Evolutionary conservation across 2,797 vertebrate species (phyloP), one percentile per base, ranked within the genome.

Genomic region (Protosalanx chinensis): DNA sequence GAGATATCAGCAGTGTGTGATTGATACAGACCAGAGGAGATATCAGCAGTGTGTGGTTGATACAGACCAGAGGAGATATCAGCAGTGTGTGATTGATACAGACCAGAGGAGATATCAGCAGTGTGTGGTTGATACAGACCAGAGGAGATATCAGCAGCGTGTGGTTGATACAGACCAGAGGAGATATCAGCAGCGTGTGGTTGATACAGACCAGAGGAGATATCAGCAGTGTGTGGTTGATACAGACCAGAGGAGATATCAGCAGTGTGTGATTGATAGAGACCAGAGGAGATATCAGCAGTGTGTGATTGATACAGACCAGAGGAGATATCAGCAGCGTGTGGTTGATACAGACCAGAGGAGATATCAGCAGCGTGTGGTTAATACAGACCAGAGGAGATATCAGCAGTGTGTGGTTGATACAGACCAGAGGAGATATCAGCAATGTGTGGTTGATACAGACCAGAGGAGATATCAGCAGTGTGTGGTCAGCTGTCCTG

Each of bases 391-490:
- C 23, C 23, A 27, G 23, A 27, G 70, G 5, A 62, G 33, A 73
- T 85, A 85, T 81, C 82, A 46, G 60, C 68, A 74, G 69, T 81
- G 79, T 72, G 72, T 29, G 35, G 61, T 41, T 27, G 23, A 27
- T 27, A 27, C 23, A 27, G 23, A 27, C 23, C 23, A 27, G 23
- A 27, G 70, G 5, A 62, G 33, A 73, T 85, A 85, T 81, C 82
- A 46, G 60, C 68, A 74, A 68, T 81, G 79, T 72, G 72, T 29
- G 35, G 61, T 41, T 27, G 23, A 27, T n/a, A n/a, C n/a, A n/a
- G n/a, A n/a, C n/a, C n/a, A n/a, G n/a, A n/a, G 70, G 5, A 62
- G 33, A 73, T 85, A 85, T 81, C 82, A 46, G 60, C 68, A 74
- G 69, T 81, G 79, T 72, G 72, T 29, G 35, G 61, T 41, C 37